Evolutionary conservation across 92 coral and sea anemone genomes (phyloP), one percentile per base, ranked within the genome.

Genomic region (Epizoanthus rinbou): DNA sequence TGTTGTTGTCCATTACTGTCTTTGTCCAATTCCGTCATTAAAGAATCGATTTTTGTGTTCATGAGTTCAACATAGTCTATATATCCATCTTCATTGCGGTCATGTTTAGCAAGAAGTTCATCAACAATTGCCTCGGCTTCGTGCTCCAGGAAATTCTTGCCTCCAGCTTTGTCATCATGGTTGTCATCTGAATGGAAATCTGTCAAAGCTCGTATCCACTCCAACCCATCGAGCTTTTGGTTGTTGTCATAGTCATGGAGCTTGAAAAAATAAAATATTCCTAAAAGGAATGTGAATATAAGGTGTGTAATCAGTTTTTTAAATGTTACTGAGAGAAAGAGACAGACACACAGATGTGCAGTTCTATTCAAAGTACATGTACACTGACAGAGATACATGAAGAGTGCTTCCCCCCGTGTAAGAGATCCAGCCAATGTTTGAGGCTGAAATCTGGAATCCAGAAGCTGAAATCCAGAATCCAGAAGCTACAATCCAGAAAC

Each of bases 241-340:
- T 97, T 97, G 73, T 92, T 89, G 86, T 97, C 99, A 35, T 82
- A 97, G 74, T 97, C 99, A 82, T 97, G 99, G 3, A 97, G 91
- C 80, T 92, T 90, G 89, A 97, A 97, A 85, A 94, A 97, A 79
- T 92, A 97, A 73, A 97, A 97, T 47, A 97, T 92, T 59, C 98
- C 98, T 97, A 78, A 31, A 82, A 19, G 64, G 43, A 74, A 80
- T 39, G 19, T 1, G 5, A 71, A 53, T 23, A 43, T 0, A 63
- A 35, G n/a, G 19, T 24, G 35, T 24, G 35, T 8, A 11, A 71
- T 21, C 76, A 28, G 9, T 39, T 47, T 47, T 47, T 47, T 7
- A 10, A 47, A 47, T 47, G 2, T 14, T 28, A 28, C 37, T 56
- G 11, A 6, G 13, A n/a, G n/a, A 28, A 28, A n/a, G 54, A 8